Conservation (phyloP, 2,888 invertebrate species). For the Crocallis elinguaria region DNA sequence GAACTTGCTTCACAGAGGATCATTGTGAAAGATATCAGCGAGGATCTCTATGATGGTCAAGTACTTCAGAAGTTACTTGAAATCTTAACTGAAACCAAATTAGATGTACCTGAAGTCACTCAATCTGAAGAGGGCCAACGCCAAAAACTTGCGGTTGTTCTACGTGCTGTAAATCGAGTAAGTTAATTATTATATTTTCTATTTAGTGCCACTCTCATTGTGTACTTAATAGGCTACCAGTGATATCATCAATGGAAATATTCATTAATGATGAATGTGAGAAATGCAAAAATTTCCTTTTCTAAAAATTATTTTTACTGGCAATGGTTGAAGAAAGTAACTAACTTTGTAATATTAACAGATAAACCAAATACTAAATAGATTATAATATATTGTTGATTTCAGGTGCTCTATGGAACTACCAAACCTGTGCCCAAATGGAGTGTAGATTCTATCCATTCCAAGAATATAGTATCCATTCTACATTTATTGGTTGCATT, state of each 20-base stretch:
- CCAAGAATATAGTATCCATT: constrained; percentile 98
- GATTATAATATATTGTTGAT: background rate
- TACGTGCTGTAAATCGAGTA: constrained; percentile 95
- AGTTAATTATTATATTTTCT: constrained; percentile 15
- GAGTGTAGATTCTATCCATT: constrained; percentile 98
- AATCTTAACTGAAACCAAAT: constrained; percentile 93
- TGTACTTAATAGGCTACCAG: too few species aligned
- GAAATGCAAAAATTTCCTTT: too few species aligned
- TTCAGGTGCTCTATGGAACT: constrained; percentile 84
- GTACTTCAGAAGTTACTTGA: constrained; percentile 89
- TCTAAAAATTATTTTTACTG: too few species aligned
- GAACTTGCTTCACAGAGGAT: constrained; percentile 98
- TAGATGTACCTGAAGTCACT: constrained; percentile 99
- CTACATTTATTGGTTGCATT: constrained; percentile 96
- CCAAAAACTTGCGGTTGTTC: constrained; percentile 95
- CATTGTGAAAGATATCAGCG: constrained; percentile 97
- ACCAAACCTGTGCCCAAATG: constrained; percentile 94
- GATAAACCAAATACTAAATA: background rate
- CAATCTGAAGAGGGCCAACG: constrained; percentile 99
- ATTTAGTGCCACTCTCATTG: background rate
- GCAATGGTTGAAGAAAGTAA: too few species aligned
- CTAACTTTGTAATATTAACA: too few species aligned
- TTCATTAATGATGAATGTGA: too few species aligned
- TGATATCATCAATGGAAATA: too few species aligned
- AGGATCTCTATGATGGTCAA: constrained; percentile 99